Base-by-base conservation (phyloP, 2,888 invertebrate genomes). In the Dryomyza anilis region DNA sequence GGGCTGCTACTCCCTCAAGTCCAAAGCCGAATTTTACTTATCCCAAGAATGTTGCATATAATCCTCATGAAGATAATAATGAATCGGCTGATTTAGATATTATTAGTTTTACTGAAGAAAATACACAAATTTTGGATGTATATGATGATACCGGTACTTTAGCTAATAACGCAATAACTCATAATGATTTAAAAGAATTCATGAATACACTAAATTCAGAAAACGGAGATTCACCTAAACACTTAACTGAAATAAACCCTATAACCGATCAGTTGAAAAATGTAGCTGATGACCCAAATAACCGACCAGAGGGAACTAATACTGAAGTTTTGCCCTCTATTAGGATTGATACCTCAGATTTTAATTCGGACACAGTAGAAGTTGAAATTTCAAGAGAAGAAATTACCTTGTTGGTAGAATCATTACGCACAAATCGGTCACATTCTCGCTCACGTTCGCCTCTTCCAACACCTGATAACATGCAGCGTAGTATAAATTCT, bases 31-130 rank as follows among this genome's bases (percentile, higher is more conserved):
- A 27, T 12, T 27, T 69, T 67, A 30, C 69, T 70, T 2, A 58
- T 46, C 78, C 78, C 2, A 79, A 75, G 65, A 74, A 78, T 66
- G 74, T 76, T 27, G 73, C 74, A 43, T 74, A 76, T 67, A 68
- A 65, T 27, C 55, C 63, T 53, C 68, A 68, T 30, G 61, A 70
- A 14, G 69, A 69, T 3, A 50, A 19, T 2, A 65, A 69, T 0
- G 52, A 50, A 12, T 5, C 19, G n/a, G 6, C 10, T 43, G 25
- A 6, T 1, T 36, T 19, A 23, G 39, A 14, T 16, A 36, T 36
- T 55, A 16, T 10, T 12, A 16, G 16, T 7, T 1, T n/a, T 52
- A 33, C 12, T n/a, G 7, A 39, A 16, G 21, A 23, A 19, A 4
- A 7, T 25, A 16, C 14, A n/a, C 19, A 39, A 21, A 27, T 6